These are phyloP conservation scores for Pseudopodoces humilis DNA, from an alignment of 2,113 vertebrate genomes.

Conservation along the genomic window DNA sequence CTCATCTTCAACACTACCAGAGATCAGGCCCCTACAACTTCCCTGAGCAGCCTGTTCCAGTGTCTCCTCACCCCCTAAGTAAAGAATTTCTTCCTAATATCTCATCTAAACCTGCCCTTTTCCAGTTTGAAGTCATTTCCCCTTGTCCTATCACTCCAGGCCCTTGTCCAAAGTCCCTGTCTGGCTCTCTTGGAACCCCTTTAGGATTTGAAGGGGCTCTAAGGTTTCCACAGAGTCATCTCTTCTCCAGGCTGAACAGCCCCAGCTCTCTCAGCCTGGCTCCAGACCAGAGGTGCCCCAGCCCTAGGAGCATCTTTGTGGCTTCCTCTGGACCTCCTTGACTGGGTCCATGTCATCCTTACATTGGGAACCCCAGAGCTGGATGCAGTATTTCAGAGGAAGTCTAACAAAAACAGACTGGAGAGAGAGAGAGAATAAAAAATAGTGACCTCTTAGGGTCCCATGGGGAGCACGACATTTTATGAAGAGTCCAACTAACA, in stretches of 20 bases:
- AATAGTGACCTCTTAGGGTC: not conserved
- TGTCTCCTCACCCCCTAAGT: not conserved
- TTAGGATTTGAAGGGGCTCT: not conserved
- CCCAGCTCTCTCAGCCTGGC: not conserved
- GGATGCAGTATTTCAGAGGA: not conserved
- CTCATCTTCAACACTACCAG: not conserved
- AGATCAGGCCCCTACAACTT: not conserved
- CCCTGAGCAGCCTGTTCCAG: not conserved
- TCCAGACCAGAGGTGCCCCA: not conserved
- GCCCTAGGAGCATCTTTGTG: not conserved
- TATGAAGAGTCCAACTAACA: not conserved
- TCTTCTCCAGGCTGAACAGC: not conserved
- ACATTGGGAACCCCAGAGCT: not conserved
- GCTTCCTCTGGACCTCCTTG: not conserved
- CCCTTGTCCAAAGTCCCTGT: not conserved
- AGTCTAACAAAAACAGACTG: not conserved
- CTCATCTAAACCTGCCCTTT: not conserved
- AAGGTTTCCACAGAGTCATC: rapidly evolving
- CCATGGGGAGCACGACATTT: not conserved
- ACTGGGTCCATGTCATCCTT: too few species aligned
- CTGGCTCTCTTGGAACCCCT: not conserved
- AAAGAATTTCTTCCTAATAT: not conserved
- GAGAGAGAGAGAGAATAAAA: not conserved
- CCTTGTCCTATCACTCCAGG: not conserved
- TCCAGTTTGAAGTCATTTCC: not conserved